A percentile compares a stretch with the other conserved stretches of the same genome.
These are phyloP conservation scores for Gryllus longicercus DNA, from an alignment of 2,888 invertebrate species.

Conservation along the genomic window DNA sequence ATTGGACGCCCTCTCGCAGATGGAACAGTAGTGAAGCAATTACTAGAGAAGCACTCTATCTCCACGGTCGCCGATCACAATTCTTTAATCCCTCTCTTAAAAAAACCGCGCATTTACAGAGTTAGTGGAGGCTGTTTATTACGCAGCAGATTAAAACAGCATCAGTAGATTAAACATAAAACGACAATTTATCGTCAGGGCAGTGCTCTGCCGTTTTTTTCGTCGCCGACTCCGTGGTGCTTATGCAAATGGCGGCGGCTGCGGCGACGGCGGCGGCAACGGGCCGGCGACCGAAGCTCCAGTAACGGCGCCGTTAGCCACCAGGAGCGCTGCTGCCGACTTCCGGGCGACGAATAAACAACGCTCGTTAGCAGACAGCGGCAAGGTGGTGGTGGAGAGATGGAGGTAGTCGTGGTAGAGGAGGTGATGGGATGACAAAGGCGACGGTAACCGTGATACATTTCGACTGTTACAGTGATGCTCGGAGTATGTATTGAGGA, in stretches of 20 bases:
- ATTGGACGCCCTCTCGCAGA: too few species aligned
- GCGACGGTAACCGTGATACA: too few species aligned
- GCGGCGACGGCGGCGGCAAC: background rate
- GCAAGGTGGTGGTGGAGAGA: too few species aligned
- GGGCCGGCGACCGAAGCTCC: background rate
- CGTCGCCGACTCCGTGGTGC: background rate
- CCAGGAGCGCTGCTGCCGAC: background rate
- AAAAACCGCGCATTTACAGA: background rate
- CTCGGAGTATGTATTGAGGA: too few species aligned
- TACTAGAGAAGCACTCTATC: too few species aligned
- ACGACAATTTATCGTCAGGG: background rate
- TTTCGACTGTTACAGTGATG: too few species aligned
- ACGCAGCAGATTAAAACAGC: slow-evolving; percentile 1
- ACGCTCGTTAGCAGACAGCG: background rate
- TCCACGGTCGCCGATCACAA: background rate
- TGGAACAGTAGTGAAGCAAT: too few species aligned
- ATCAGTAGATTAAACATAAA: slow-evolving; percentile 7
- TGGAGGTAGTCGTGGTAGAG: too few species aligned
- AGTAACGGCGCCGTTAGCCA: background rate
- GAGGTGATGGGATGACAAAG: too few species aligned
- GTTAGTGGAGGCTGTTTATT: background rate
- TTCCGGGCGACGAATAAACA: slow-evolving; percentile 8
- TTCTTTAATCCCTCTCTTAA: background rate
- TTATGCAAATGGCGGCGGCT: background rate
- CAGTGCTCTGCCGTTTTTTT: background rate